Percentiles rank a stretch among this genome's conserved stretches.
Conservation (phyloP, 2,797 vertebrate genomes). For the Anolis apletophallus region DNA sequence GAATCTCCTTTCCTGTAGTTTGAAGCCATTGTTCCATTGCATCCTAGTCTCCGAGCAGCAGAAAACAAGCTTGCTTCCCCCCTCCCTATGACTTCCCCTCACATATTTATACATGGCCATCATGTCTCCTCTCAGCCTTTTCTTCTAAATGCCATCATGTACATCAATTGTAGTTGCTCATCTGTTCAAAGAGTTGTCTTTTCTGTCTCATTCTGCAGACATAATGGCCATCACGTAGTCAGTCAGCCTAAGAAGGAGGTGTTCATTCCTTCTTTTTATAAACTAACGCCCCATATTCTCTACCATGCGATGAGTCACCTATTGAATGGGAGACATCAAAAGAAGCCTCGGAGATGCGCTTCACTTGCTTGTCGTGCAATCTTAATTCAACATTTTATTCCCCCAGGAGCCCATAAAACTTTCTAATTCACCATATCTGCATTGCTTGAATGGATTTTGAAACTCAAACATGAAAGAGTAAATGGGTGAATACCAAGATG, state of each 20-base stretch:
- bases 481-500: not conserved
- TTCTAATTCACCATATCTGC: not conserved
- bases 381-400: not conserved
- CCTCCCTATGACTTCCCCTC: no score
- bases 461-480: not conserved
- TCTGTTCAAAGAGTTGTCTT: not conserved
- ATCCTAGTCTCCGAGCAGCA: no score
- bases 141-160: not conserved
- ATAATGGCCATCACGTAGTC: not conserved
- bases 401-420: not conserved
- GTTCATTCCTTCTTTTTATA: not conserved
- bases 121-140: no score
- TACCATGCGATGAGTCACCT: fast-evolving
- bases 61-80: no score
- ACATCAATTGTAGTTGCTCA: not conserved
- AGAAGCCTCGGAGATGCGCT: not conserved
- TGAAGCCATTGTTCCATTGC: no score
- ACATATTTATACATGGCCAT: no score
- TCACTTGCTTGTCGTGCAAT: not conserved
- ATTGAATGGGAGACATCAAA: not conserved
- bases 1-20: no score
- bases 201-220: not conserved
- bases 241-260: not conserved
- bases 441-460: fast-evolving
- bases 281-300: not conserved